These are phyloP conservation scores for Rana temporaria DNA, from an alignment of 2,113 vertebrate genomes.

Conservation along the genomic window DNA sequence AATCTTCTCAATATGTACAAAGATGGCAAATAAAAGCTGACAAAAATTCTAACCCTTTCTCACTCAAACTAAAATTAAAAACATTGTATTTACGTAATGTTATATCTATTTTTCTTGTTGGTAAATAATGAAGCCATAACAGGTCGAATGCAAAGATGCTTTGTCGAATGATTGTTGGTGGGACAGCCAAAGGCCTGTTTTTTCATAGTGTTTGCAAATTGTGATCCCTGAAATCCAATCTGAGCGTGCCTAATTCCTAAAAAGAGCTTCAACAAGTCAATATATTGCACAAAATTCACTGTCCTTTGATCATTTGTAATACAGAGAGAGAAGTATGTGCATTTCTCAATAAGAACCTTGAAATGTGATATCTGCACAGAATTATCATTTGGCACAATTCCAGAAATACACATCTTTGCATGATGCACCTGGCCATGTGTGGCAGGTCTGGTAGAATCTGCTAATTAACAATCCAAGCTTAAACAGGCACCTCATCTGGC, in stretches of 20 bases:
- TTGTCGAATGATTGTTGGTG: constrained; percentile 65
- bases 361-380: constrained; percentile 78
- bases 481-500: constrained; percentile 90
- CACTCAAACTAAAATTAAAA: too few relatives aligned
- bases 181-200: constrained; percentile 63
- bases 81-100: not conserved
- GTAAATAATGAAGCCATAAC: not conserved
- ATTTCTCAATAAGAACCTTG: constrained; percentile 72
- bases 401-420: constrained; percentile 79
- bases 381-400: constrained; percentile 79
- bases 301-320: constrained; percentile 79
- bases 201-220: constrained; percentile 72
- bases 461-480: constrained; percentile 89
- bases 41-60: too few relatives aligned
- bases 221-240: constrained; percentile 73
- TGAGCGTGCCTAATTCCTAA: constrained; percentile 76
- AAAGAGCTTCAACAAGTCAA: constrained; percentile 66
- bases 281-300: constrained; percentile 75
- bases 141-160: constrained; percentile 57
- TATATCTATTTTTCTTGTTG: constrained; percentile 53
- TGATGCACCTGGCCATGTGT: constrained; percentile 85
- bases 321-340: constrained; percentile 61
- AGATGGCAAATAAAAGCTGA: too few relatives aligned
- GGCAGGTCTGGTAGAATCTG: constrained; percentile 84
- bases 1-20: too few relatives aligned